phyloP scores from a whole-genome alignment of 2,797 vertebrate species.

The Setipinna tenuifilis region DNA sequence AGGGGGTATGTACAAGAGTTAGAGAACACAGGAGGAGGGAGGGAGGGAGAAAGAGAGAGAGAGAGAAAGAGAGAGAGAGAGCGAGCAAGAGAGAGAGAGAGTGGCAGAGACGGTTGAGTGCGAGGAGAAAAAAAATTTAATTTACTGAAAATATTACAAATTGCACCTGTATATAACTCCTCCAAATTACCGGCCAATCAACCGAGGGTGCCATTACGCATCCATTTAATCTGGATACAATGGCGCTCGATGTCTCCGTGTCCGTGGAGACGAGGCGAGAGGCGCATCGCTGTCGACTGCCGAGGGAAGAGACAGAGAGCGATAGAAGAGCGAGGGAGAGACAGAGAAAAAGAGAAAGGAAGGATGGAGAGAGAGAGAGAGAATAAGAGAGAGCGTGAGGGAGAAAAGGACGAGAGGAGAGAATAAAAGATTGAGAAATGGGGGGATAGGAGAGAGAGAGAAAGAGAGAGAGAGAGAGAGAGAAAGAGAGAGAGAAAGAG shows the following conservation, averaged over 20 bases:
- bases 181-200: slow-evolving; percentile 99
- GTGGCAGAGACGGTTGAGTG: slow-evolving; percentile 36
- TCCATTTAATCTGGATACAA: slow-evolving; percentile 99
- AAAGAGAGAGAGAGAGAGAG: not conserved
- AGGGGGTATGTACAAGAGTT: slow-evolving; percentile 83
- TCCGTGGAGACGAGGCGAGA: slow-evolving; percentile 92
- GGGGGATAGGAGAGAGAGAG: not conserved
- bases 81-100: slow-evolving; percentile 79
- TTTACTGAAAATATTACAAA: slow-evolving; percentile 99
- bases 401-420: slow-evolving; percentile 51
- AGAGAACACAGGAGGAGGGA: slow-evolving; percentile 70
- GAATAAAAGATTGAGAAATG: not conserved
- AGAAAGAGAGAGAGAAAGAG: slow-evolving; percentile 44
- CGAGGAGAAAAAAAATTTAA: slow-evolving; percentile 89
- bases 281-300: slow-evolving; percentile 90
- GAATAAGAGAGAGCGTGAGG: slow-evolving; percentile 31
- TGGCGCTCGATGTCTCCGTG: slow-evolving; percentile 97
- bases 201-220: slow-evolving; percentile 99
- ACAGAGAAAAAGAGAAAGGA: slow-evolving; percentile 51
- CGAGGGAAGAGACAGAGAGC: slow-evolving; percentile 67
- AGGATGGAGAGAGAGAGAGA: slow-evolving; percentile 55
- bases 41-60: slow-evolving; percentile 80
- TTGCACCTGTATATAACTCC: slow-evolving; percentile 99
- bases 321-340: slow-evolving; percentile 57
- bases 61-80: slow-evolving; percentile 61